Evolutionary conservation across 2,888 invertebrate species (phyloP).

Genomic region (Cacoxenus indagator): DNA sequence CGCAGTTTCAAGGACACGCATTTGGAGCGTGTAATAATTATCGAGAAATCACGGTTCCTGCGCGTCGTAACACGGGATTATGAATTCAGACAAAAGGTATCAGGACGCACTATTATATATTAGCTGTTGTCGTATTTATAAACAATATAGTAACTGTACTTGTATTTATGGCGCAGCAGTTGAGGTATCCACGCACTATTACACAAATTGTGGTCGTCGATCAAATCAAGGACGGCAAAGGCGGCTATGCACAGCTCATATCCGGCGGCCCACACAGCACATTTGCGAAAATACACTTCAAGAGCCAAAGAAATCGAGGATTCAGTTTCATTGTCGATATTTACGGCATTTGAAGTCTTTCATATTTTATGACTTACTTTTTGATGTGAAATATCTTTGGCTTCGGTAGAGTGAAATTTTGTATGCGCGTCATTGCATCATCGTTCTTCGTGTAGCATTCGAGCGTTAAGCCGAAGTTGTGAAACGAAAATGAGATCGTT

Average conservation of each 20-base stretch:
- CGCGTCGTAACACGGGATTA: constrained; percentile 47
- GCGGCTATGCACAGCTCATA: constrained; percentile 68
- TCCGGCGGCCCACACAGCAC: constrained; percentile 69
- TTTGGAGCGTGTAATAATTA: constrained; percentile 44
- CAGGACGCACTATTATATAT: constrained; percentile 2
- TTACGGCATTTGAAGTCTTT: constrained; percentile 55
- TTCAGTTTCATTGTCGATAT: constrained; percentile 71
- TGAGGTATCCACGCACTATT: constrained; percentile 47
- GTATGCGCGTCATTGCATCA: no score
- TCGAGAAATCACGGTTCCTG: constrained; percentile 44
- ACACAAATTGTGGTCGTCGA: constrained; percentile 69
- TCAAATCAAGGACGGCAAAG: constrained; percentile 69
- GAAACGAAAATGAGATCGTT: no score
- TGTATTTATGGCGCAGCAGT: background rate
- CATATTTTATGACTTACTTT: background rate
- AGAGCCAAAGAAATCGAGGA: constrained; percentile 70
- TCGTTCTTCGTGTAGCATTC: no score
- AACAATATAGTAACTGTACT: background rate
- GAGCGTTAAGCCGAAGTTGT: no score
- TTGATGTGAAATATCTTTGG: background rate
- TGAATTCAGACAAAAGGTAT: constrained; percentile 42
- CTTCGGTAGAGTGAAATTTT: no score
- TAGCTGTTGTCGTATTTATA: background rate
- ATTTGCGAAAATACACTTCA: constrained; percentile 68
- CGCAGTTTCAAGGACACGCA: constrained; percentile 44